phyloP scores from a whole-genome alignment of 2,113 vertebrate species.

The Steatornis caripensis region DNA sequence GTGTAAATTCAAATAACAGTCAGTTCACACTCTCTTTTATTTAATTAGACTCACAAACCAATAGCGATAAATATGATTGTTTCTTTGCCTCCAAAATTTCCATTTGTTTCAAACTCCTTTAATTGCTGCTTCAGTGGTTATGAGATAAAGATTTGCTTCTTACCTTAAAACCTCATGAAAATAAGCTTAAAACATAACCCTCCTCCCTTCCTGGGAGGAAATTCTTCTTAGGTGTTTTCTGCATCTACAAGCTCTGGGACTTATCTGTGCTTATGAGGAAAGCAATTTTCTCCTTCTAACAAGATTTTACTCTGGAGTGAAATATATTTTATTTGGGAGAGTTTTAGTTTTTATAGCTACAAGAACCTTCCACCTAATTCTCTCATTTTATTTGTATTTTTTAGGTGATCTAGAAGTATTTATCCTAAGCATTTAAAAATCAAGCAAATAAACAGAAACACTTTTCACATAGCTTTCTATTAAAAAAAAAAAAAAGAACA shows the following conservation, averaged over 20 bases:
- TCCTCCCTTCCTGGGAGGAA: not conserved
- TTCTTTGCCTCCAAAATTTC: not conserved
- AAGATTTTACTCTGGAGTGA: conserved; percentile 70
- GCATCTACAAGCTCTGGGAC: conserved; percentile 2
- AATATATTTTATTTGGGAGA: conserved; percentile 60
- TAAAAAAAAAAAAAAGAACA: not conserved
- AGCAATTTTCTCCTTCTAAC: conserved; percentile 63
- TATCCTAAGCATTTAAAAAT: conserved; percentile 52
- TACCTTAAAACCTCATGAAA: not conserved
- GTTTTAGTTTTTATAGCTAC: conserved; percentile 25
- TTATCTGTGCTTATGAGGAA: conserved; percentile 53
- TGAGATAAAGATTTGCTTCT: not conserved
- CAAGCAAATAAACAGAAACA: not conserved
- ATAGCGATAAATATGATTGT: not conserved
- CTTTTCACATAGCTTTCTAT: conserved; percentile 15
- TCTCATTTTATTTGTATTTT: not conserved
- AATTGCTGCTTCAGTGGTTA: not conserved
- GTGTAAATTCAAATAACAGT: not conserved
- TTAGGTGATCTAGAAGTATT: conserved; percentile 28
- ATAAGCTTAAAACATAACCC: not conserved
- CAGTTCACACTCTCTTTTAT: not conserved
- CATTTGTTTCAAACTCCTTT: not conserved
- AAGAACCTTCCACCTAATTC: conserved; percentile 28
- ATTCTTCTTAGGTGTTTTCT: not conserved
- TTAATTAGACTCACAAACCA: not conserved